Percentiles rank a stretch among this genome's conserved stretches.
These are phyloP conservation scores for Acanthurus leucopareius DNA, from an alignment of 2,797 vertebrate genomes.

Conservation along the genomic window DNA sequence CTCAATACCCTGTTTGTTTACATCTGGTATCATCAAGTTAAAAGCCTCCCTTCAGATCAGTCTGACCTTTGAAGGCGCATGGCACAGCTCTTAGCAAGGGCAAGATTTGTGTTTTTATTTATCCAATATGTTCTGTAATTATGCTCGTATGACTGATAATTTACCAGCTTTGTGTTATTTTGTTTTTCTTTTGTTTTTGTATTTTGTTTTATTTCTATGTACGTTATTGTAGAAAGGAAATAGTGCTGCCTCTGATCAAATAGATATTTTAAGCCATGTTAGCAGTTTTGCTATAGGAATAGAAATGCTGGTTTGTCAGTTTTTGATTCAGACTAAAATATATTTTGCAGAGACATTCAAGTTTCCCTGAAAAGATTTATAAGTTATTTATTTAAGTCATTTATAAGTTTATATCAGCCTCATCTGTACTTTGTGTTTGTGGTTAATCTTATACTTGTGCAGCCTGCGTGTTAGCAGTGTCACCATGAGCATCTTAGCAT, in stretches of 20 bases:
- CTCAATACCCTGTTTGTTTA: constrained; percentile 46
- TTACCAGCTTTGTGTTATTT: constrained; percentile 15
- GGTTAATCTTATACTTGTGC: no score
- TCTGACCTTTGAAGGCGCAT: constrained; percentile 64
- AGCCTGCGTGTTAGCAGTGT: no score
- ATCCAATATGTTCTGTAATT: constrained; percentile 50
- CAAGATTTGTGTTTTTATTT: neutral
- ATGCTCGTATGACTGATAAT: constrained; percentile 43
- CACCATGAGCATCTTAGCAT: no score
- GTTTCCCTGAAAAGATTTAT: no score
- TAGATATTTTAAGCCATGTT: neutral
- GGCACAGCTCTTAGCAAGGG: constrained; percentile 38
- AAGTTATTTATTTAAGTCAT: no score
- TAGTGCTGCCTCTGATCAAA: constrained; percentile 25
- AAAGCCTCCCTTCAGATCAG: constrained; percentile 52
- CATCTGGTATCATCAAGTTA: constrained; percentile 42
- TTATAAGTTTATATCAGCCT: no score
- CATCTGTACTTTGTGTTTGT: no score
- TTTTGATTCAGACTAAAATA: neutral
- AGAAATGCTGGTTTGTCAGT: neutral
- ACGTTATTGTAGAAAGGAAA: constrained; percentile 10
- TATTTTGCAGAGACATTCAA: neutral
- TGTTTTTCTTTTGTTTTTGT: constrained; percentile 7
- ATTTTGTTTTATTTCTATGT: constrained; percentile 8
- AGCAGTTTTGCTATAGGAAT: neutral